phyloP scores from a whole-genome alignment of 2,113 vertebrate genomes.

The Epinephelus moara region DNA sequence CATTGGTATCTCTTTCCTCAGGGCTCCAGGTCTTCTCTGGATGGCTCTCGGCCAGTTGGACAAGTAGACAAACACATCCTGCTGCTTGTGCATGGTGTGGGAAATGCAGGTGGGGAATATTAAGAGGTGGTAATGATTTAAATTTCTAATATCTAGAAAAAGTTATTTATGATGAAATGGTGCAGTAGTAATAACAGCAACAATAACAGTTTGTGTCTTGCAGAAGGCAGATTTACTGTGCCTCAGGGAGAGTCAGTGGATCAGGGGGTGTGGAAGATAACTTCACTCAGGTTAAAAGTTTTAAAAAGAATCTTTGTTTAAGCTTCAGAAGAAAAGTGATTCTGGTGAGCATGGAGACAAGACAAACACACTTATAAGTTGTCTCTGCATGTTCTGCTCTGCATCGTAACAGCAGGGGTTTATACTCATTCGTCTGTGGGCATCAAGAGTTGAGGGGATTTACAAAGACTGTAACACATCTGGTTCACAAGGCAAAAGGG shows the following conservation, averaged over 20 bases:
- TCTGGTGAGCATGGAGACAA: not conserved
- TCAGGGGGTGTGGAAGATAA: not conserved
- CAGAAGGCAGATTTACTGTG: not conserved
- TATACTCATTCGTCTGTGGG: not conserved
- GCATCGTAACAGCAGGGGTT: not conserved
- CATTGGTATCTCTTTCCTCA: conserved; percentile 37
- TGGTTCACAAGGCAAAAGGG: not conserved
- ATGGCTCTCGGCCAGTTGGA: conserved; percentile 92
- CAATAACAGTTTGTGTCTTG: not conserved
- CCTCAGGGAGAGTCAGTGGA: not conserved
- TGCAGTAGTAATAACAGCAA: not conserved
- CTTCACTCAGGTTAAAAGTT: not conserved
- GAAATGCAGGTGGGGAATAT: conserved; percentile 87
- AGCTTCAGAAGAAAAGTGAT: not conserved
- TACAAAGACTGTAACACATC: not conserved
- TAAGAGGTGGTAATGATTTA: not conserved
- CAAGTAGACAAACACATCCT: conserved; percentile 98
- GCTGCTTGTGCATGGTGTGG: conserved; percentile 95
- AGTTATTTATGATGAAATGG: too few species aligned
- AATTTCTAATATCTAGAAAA: too few species aligned
- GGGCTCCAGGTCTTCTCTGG: conserved; percentile 90
- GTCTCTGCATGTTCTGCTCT: not conserved
- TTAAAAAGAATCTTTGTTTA: not conserved
- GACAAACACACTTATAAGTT: not conserved
- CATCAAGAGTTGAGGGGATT: not conserved